Percentiles rank a stretch among this genome's conserved stretches.
phyloP scores from a whole-genome alignment of 2,113 vertebrate species.

The Hemichromis elongatus region DNA sequence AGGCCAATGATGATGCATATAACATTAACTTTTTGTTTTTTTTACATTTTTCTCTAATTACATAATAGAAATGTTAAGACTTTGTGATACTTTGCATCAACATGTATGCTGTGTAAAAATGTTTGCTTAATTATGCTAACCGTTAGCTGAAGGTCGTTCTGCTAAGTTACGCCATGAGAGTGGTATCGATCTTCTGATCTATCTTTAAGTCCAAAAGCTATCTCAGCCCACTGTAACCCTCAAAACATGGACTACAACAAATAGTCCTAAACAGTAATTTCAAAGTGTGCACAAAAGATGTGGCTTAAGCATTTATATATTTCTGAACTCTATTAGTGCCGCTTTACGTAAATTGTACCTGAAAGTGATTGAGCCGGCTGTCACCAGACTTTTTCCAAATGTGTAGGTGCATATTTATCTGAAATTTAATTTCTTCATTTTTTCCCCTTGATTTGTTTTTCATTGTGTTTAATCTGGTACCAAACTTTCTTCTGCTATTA shows the following conservation, averaged over 20 bases:
- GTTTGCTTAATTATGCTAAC: neutral
- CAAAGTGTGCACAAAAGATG: neutral
- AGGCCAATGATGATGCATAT: no score
- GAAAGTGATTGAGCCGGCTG: neutral
- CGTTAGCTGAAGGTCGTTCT: neutral
- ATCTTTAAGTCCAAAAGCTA: neutral
- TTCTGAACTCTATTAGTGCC: neutral
- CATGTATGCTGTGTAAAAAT: neutral
- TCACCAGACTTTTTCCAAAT: neutral
- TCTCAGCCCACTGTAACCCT: fast-evolving
- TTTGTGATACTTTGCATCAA: neutral
- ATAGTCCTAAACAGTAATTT: neutral
- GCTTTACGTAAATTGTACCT: fast-evolving
- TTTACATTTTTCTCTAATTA: neutral
- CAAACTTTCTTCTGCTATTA: neutral
- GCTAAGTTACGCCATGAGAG: neutral
- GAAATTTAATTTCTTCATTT: neutral
- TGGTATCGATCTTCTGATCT: neutral
- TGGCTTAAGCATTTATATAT: neutral
- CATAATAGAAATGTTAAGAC: neutral
- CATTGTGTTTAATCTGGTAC: neutral
- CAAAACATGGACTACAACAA: neutral
- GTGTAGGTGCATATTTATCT: neutral
- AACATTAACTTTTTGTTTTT: neutral
- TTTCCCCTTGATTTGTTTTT: neutral